Evolutionary conservation across 92 coral and sea anemone genomes (phyloP), one percentile per base, ranked within the genome.

Genomic region (Phymanthus crucifer): DNA sequence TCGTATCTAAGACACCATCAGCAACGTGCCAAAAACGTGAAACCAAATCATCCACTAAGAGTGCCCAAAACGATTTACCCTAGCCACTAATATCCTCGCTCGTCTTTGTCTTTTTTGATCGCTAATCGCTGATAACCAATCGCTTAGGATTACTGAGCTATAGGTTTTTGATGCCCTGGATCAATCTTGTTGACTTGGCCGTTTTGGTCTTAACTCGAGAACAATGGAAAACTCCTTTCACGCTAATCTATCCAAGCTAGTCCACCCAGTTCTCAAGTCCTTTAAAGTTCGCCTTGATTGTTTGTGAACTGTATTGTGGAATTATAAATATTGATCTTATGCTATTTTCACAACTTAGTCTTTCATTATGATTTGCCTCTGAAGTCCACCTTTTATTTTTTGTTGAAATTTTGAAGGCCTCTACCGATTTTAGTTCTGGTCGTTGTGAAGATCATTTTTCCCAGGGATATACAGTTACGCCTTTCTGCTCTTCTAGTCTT

Each of bases 1-100:
- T 27, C 3, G 68, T 61, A 61, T 61, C 68, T 61, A 29, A 26
- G 68, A 29, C 68, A 61, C 33, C 68, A 61, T 61, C 68, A 61
- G 14, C 27, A 61, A 24, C 29, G 16, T 61, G 68, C 32, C 68
- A 61, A 61, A 24, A 29, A 61, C 34, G 68, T 61, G 68, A 61
- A 61, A 61, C 68, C 13, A 27, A 61, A 61, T 27, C 33, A 29
- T 29, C 13, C 34, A 61, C 68, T 61, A 61, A 61, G 32, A 61
- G 68, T 29, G 68, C 11, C 18, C 68, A 27, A 27, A 29, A 61
- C 68, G 29, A 61, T 61, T 61, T 61, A 61, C 68, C 10, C 68
- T 61, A 34, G 68, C 27, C 68, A 61, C 32, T 61, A 61, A 61
- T 61, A 61, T 24, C 29, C 68, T 61, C 29, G 3, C 12, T 6